Conservation (phyloP, 2,113 vertebrate genomes). For the Mixornis gularis region DNA sequence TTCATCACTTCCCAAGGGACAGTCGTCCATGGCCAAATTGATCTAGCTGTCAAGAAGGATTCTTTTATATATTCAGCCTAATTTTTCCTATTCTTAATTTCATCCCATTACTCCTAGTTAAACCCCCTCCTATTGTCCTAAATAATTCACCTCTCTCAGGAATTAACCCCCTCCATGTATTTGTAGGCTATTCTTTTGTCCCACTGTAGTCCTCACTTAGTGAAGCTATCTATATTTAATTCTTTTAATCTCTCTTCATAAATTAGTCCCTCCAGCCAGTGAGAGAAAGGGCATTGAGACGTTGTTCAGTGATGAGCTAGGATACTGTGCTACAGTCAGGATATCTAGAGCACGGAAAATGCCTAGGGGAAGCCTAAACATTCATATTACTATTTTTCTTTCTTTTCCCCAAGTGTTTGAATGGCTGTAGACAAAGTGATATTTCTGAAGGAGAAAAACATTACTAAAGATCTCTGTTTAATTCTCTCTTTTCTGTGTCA, state of each 20-base stretch:
- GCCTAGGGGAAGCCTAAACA: constrained; percentile 39
- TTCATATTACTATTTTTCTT: not conserved
- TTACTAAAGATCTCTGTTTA: not conserved
- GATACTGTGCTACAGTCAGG: not conserved
- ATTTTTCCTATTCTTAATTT: constrained; percentile 46
- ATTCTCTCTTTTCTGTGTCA: not conserved
- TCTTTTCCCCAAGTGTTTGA: not conserved
- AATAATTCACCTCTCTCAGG: constrained; percentile 55
- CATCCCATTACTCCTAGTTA: constrained; percentile 43
- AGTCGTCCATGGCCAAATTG: not conserved
- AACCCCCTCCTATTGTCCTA: constrained; percentile 28
- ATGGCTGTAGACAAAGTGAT: not conserved
- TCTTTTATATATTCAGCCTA: not conserved
- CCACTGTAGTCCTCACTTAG: constrained; percentile 39
- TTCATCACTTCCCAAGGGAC: constrained; percentile 20
- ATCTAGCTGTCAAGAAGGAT: constrained; percentile 7
- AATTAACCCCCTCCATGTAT: constrained; percentile 24
- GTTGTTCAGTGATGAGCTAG: not conserved
- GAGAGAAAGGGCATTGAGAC: not conserved
- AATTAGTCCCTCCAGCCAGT: constrained; percentile 52
- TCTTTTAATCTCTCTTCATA: constrained; percentile 55
- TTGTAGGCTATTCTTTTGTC: constrained; percentile 42
- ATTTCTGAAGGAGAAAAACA: constrained; percentile 36
- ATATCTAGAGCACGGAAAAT: constrained; percentile 47
- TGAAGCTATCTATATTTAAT: constrained; percentile 51